Evolutionary conservation across 2,113 vertebrate genomes (phyloP), one percentile per base, ranked within the genome.

Genomic region (Cygnus buccinator): DNA sequence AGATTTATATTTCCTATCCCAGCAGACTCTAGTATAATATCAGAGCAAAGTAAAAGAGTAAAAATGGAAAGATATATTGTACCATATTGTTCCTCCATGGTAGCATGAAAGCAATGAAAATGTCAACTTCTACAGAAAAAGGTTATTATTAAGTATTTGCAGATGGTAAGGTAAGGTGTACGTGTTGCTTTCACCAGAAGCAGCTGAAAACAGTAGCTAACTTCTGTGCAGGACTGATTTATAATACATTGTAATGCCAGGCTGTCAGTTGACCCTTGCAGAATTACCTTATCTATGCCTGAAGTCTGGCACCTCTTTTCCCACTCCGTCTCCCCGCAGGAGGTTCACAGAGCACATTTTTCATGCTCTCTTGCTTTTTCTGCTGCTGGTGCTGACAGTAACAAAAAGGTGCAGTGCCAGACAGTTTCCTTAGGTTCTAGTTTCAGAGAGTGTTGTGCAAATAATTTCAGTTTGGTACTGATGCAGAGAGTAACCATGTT

Each of bases 211-310:
- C n/a, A 75, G 66, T 1, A 65, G 21, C 52, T 93, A 63, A 29
- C 7, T 43, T 61, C 70, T 0, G 26, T 50, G 37, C 61, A 92
- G 84, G 39, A 43, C 81, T 58, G 26, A 84, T 94, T 92, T 78
- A 44, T 44, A 81, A 28, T 1, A 6, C 4, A 10, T 3, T 35
- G 39, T 25, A 58, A 25, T 37, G 44, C 52, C 66, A 65, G 65
- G 67, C 46, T 54, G 57, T 54, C 87, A 92, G 73, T 54, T 79
- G 77, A 84, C 31, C 2, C 11, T 57, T 82, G 43, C 2, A 76
- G 87, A 84, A 96, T 89, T 72, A 46, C 70, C 68, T 84, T 81
- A 84, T 75, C 89, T 73, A 73, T 23, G 70, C 39, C 77, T 72
- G 61, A 94, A 80, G 13, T 46, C 59, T 90, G 50, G 59, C 50